Base-by-base conservation (phyloP, 2,888 invertebrate species). In the Syrphus vitripennis region DNA sequence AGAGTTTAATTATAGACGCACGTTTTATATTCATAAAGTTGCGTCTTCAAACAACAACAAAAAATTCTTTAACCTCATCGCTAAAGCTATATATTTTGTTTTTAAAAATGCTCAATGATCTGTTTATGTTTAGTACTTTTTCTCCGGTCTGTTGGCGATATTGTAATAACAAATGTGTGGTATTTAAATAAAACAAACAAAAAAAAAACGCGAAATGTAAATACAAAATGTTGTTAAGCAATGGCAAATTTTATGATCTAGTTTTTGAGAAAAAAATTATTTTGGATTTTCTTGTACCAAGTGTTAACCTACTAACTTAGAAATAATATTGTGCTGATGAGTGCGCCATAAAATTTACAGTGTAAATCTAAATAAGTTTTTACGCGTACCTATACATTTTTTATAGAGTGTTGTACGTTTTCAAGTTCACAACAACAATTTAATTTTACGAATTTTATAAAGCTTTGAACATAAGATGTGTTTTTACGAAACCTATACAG, bases 1-100 rank as follows among this genome's bases (percentile, higher is more conserved):
- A 19, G 16, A 19, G 19, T 75, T n/a, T 80, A 83, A 83, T 80
- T 80, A 65, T 83, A 83, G 83, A 55, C 19, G 42, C 14, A 42
- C 14, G 50, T 57, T 57, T 74, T 69, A 48, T 29, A 10, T 16
- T 34, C 34, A 48, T 12, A 34, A 40, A 31, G 45, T 37, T 19
- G 50, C 10, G 48, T 29, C 40, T 57, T 21, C 19, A 50, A 53
- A 61, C n/a, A 34, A 31, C 10, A 31, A n/a, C 16, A 57, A 19
- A 45, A 37, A 29, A 57, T 26, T 16, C 19, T 53, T 59, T 67
- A 37, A 48, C 45, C 50, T 37, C 65, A 26, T 48, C 31, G 31
- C 5, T 26, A n/a, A n/a, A n/a, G n/a, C 10, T 61, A 26, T 59
- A 14, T 26, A 65, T 69, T 53, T 29, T 12, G 19, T 70, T 48